Conservation (phyloP, 2,797 vertebrate genomes). For the Caiman crocodilus region DNA sequence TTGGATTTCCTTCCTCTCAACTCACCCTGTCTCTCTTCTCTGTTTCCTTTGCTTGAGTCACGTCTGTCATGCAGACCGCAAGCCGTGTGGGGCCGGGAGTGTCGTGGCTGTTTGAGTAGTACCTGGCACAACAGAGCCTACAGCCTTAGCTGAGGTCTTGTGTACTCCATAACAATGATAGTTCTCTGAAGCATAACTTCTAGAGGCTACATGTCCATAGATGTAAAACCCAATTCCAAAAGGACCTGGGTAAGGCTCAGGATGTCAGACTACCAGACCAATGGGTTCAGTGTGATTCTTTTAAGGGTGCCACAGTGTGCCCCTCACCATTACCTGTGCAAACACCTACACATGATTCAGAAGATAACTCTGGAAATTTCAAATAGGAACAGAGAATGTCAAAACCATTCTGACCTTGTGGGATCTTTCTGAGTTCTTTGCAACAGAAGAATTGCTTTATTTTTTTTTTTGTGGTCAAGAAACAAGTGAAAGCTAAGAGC, state of each 20-base stretch:
- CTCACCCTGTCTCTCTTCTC: neutral
- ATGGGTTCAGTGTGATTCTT: no score
- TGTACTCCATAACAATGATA: neutral
- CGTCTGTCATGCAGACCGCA: accelerated
- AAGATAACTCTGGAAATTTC: no score
- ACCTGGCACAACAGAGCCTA: neutral
- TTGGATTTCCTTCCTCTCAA: neutral
- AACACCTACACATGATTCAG: no score
- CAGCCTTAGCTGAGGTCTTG: neutral
- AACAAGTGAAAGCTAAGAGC: no score
- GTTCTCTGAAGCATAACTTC: neutral
- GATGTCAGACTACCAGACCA: neutral
- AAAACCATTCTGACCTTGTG: no score
- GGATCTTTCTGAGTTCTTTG: no score
- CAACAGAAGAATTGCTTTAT: no score
- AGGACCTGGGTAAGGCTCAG: neutral
- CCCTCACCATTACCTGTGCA: no score
- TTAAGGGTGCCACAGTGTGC: no score
- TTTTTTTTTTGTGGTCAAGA: no score
- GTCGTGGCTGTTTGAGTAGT: neutral
- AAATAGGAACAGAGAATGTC: no score
- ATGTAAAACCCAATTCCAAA: neutral
- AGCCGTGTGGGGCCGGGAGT: neutral
- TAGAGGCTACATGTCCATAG: neutral
- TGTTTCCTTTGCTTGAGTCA: neutral